Base-by-base conservation (phyloP, 2,797 vertebrate species). In the Cyprinodon diabolis region DNA sequence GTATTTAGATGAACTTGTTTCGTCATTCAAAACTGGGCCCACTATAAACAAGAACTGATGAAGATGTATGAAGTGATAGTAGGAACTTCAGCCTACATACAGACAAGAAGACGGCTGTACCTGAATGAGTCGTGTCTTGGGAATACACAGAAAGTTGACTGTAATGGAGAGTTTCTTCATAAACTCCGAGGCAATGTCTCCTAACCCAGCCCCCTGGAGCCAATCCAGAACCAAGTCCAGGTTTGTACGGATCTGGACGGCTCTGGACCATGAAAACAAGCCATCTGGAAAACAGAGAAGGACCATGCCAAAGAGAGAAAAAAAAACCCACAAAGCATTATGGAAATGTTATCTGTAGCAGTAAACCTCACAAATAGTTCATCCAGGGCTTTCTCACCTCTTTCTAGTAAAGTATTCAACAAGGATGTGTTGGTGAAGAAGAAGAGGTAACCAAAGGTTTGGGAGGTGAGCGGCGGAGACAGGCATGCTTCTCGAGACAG, bases 361-460 rank as follows among this genome's bases (percentile, higher is more conserved):
- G 43, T 4, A 43, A 13, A n/a, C 37, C 55, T 37, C 6, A 14
- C 14, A 25, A n/a, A 23, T 23, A 43, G n/a, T 63, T 19, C 49
- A 13, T n/a, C 15, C 37, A 5, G 4, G 63, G 15, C 35, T 51
- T 37, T 72, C 89, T 93, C 89, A 98, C 97, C 97, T 97, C 96
- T 95, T 87, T 98, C 97, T 90, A 98, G 94, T 83, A 98, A 88
- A 1, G 97, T 97, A 79, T 98, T 98, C 87, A 98, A 95, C 81
- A 98, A 91, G 48, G 97, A 97, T 12, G 97, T 97, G 83, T 98
- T 97, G 92, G 96, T 97, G 93, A 97, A 98, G 91, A 97, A 98
- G 91, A 98, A 97, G 84, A 97, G 95, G 91, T 98, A 98, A 82
- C 97, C 96, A 0, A 98, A 98, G 4, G 97, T 97, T 91, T 98